A percentile compares a stretch with the other conserved stretches of the same genome.
Conservation (phyloP, 2,113 vertebrate species). For the Trematocara zebra region DNA sequence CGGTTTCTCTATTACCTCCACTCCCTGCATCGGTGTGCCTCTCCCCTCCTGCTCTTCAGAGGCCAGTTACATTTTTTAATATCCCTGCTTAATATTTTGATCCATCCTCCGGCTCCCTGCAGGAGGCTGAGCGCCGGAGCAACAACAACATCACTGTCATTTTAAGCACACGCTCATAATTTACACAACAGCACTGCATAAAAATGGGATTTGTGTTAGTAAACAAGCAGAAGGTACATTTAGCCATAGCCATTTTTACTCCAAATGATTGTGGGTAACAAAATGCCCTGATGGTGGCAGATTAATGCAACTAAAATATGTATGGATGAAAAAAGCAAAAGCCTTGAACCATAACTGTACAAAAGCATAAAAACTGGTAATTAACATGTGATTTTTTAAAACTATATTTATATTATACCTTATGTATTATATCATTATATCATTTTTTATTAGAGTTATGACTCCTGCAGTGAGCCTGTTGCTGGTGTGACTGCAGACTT, state of each 20-base stretch:
- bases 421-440: no score
- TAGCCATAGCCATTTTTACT: not conserved
- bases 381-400: not conserved
- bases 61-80: not conserved
- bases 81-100: not conserved
- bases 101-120: not conserved
- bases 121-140: not conserved
- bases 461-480: not conserved
- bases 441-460: not conserved
- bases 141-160: not conserved
- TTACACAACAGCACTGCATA: not conserved
- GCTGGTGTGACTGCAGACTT: not conserved
- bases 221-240: not conserved
- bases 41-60: not conserved
- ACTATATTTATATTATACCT: not conserved
- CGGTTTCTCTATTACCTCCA: not conserved
- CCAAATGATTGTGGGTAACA: not conserved
- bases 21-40: not conserved
- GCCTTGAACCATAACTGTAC: not conserved
- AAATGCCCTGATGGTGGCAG: not conserved
- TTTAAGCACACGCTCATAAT: not conserved
- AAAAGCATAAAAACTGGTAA: not conserved
- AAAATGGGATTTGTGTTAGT: not conserved
- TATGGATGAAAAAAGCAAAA: not conserved
- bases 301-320: not conserved